Base-by-base conservation (phyloP, 2,797 vertebrate species). In the Chanos chanos region DNA sequence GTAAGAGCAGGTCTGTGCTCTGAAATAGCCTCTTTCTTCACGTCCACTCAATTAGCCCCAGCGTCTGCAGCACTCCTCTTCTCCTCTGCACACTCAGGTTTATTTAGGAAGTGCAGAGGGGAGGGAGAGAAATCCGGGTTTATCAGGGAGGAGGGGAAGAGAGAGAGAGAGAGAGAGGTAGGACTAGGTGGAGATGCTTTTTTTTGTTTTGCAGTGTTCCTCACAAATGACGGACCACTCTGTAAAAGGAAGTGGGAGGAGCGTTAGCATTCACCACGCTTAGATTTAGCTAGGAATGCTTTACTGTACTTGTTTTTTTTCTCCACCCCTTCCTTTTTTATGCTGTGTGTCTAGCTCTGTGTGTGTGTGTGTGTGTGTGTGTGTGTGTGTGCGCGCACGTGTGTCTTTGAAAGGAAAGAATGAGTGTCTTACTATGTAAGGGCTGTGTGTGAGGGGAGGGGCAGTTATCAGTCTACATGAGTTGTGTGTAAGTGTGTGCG, bases 71-170 rank as follows among this genome's bases (percentile, higher is more conserved):
- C 80, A 75, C 82, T 83, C 79, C 81, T 78, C 78, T 81, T 80
- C 76, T 74, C 71, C 72, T 79, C 65, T 7, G 61, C 76, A 58
- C 72, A 81, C 78, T 78, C 72, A 68, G 83, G 79, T 88, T 87
- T 86, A 83, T 89, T 88, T 89, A 82, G 88, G 86, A 89, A 87
- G 83, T 83, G 80, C 74, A 81, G 68, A 73, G 78, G 70, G 31
- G 54, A 56, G 58, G 34, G 51, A 50, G 33, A 64, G 62, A 45
- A 57, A 66, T 64, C 60, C 34, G 53, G 60, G 45, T n/a, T n/a
- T n/a, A n/a, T n/a, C n/a, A 9, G 57, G 39, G 62, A 25, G 44
- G 47, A 21, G 34, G 6, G 27, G 31, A 19, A 25, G 13, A 21
- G 15, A 41, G 59, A 4, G 36, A 34, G 25, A 40, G 63, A 4